phyloP scores from a whole-genome alignment of 2,113 vertebrate genomes.

The Pelmatolapia mariae region DNA sequence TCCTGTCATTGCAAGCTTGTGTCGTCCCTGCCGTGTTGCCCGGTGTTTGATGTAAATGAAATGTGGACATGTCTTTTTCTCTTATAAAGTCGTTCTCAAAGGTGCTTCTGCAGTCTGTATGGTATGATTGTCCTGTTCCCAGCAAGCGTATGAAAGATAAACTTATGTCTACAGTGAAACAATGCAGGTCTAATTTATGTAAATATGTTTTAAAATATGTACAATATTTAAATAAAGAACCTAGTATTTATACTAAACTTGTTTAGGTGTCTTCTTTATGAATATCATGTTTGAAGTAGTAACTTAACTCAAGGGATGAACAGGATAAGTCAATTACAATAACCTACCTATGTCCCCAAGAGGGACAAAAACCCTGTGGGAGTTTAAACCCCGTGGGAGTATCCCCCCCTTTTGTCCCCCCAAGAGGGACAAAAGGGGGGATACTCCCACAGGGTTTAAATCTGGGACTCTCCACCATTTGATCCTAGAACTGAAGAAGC shows the following conservation, averaged over 20 bases:
- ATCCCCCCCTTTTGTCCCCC: background rate
- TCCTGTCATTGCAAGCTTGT: slow-evolving; percentile 57
- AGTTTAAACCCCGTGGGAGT: background rate
- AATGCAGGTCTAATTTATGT: slow-evolving; percentile 73
- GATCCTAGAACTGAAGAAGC: background rate
- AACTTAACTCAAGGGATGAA: background rate
- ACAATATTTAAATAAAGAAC: slow-evolving; percentile 79
- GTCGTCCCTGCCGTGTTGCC: slow-evolving; percentile 9
- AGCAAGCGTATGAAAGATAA: slow-evolving; percentile 51
- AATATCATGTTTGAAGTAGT: background rate
- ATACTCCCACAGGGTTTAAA: background rate
- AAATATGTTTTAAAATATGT: slow-evolving; percentile 76
- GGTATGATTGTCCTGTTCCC: slow-evolving; percentile 50
- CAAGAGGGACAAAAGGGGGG: background rate
- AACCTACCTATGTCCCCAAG: background rate
- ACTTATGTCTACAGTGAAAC: slow-evolving; percentile 61
- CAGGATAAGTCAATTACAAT: background rate
- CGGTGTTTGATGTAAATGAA: slow-evolving; percentile 31
- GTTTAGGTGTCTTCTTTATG: background rate
- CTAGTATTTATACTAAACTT: slow-evolving; percentile 73
- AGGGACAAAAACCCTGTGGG: background rate
- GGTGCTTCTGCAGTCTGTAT: slow-evolving; percentile 67
- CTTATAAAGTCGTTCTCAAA: slow-evolving; percentile 30
- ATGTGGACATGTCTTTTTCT: background rate
- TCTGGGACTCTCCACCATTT: background rate